Conservation (phyloP, 2,113 vertebrate genomes). For the Camelus bactrianus region DNA sequence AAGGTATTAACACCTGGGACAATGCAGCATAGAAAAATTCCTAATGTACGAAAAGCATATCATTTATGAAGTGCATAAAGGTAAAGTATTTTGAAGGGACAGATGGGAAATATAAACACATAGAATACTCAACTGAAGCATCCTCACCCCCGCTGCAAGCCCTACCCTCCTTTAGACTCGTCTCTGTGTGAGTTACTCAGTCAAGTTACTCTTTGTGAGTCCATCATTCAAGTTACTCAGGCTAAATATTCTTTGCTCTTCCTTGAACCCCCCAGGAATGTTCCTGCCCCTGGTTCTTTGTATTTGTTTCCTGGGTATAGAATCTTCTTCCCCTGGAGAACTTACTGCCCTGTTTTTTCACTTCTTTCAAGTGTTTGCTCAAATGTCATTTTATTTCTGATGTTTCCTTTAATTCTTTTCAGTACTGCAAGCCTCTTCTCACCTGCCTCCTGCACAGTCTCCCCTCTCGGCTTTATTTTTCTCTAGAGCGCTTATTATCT, state of each 20-base stretch:
- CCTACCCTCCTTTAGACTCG: neutral
- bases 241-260: neutral
- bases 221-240: neutral
- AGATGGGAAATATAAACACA: neutral
- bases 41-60: neutral
- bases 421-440: neutral
- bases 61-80: neutral
- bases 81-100: neutral
- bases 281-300: neutral
- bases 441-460: accelerated
- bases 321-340: neutral
- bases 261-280: neutral
- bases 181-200: neutral
- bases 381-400: neutral
- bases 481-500: neutral
- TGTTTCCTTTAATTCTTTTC: neutral
- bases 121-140: neutral
- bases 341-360: neutral
- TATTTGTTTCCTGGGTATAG: neutral
- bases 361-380: neutral
- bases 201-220: neutral
- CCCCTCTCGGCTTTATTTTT: neutral
- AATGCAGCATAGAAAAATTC: neutral
- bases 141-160: neutral
- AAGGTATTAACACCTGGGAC: neutral